A percentile compares a stretch with the other conserved stretches of the same genome.
Evolutionary conservation across 2,888 invertebrate species (phyloP).

Genomic region (Emesis furor): DNA sequence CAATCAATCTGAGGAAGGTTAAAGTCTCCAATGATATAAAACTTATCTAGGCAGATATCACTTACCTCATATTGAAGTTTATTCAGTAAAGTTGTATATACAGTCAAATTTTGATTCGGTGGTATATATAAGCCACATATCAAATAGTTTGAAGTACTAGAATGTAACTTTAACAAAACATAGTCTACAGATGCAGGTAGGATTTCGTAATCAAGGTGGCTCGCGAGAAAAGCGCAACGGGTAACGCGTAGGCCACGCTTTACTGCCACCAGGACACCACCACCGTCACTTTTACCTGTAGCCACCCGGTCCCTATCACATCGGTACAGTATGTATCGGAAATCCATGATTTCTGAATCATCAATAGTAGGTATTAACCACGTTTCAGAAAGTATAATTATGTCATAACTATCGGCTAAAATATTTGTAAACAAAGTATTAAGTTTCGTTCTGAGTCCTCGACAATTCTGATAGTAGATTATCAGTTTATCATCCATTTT

Average conservation of each 20-base stretch:
- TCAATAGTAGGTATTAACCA: conserved; percentile 42
- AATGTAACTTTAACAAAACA: neutral
- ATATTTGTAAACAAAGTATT: conserved; percentile 44
- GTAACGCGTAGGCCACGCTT: neutral
- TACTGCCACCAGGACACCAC: conserved; percentile 39
- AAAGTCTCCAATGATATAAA: neutral
- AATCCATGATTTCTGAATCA: conserved; percentile 42
- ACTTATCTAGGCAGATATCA: neutral
- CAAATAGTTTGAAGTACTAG: neutral
- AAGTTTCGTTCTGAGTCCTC: conserved; percentile 45
- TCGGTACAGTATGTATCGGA: conserved; percentile 42
- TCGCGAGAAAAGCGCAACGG: neutral
- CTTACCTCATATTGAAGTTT: neutral
- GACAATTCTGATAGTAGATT: conserved; percentile 45
- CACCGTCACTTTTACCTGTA: conserved; percentile 30
- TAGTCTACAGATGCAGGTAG: conserved; percentile 12
- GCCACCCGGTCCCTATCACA: conserved; percentile 19
- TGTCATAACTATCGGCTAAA: conserved; percentile 36
- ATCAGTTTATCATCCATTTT: conserved; percentile 5
- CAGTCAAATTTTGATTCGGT: conserved; percentile 9
- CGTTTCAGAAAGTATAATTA: conserved; percentile 55
- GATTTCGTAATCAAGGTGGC: neutral
- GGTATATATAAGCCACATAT: conserved; percentile 31
- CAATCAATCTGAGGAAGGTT: neutral
- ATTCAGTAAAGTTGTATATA: neutral